Evolutionary conservation across 37 sponge, comb jelly and placozoan species (phyloP).

Genomic region (Spongilla lacustris): DNA sequence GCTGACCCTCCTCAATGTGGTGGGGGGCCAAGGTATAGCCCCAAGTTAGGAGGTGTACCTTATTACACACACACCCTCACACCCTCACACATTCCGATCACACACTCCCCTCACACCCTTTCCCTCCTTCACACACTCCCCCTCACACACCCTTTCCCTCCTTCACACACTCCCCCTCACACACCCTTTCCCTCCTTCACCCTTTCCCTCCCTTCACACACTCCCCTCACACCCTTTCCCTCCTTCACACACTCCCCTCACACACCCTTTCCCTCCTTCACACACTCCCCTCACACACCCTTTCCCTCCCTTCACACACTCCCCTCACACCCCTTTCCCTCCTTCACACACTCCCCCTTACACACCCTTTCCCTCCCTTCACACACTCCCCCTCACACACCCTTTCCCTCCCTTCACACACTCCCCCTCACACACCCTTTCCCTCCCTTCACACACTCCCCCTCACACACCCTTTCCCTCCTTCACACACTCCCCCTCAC

Average conservation of each 20-base stretch:
- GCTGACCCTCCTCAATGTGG: slow-evolving; percentile 56
- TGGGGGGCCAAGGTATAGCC: not conserved
- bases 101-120: not conserved
- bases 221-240: too few species aligned
- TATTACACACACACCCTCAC: too few species aligned
- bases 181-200: not conserved
- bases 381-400: not conserved
- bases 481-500: not conserved
- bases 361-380: not conserved
- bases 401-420: not conserved
- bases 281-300: not conserved
- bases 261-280: too few species aligned
- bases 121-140: not conserved
- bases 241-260: not conserved
- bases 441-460: not conserved
- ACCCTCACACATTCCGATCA: not conserved
- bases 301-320: too few species aligned
- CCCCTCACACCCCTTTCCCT: too few species aligned
- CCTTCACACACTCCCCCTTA: too few species aligned
- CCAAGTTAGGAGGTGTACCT: too few species aligned
- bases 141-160: too few species aligned
- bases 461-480: not conserved
- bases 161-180: too few species aligned
- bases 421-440: not conserved
- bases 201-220: too few species aligned